phyloP scores from a whole-genome alignment of 1,140 invertebrate genomes.

The Bombus confusus region DNA sequence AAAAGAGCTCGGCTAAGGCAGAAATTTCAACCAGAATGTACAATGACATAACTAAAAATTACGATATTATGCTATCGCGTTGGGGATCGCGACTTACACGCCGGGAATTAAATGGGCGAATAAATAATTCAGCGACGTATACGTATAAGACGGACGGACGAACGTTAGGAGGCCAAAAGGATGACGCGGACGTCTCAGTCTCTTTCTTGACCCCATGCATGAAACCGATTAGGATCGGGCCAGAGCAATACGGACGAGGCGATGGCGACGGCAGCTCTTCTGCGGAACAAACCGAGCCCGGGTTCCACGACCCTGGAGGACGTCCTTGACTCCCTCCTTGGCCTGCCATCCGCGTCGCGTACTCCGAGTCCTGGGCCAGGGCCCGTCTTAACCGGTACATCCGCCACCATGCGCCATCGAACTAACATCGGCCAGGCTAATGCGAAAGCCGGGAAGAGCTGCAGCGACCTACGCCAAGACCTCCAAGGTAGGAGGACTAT shows the following conservation, averaged over 20 bases:
- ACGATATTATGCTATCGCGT: too few species aligned
- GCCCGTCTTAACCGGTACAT: constrained; percentile 83
- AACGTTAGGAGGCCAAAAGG: constrained; percentile 61
- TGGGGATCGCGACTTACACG: too few species aligned
- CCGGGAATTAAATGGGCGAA: not conserved
- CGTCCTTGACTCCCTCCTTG: constrained; percentile 94
- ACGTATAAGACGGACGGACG: not conserved
- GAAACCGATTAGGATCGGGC: constrained; percentile 76
- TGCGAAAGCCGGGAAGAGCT: constrained; percentile 85
- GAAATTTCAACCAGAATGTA: too few species aligned
- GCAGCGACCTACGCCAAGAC: constrained; percentile 85
- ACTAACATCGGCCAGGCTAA: constrained; percentile 76
- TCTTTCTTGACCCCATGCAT: constrained; percentile 63
- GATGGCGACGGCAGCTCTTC: constrained; percentile 77
- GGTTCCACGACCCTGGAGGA: constrained; percentile 95
- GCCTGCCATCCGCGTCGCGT: constrained; percentile 88
- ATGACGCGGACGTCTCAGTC: constrained; percentile 58
- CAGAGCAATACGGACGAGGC: constrained; percentile 79
- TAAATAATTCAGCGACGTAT: not conserved
- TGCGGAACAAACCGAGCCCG: constrained; percentile 85
- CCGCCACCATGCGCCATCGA: constrained; percentile 73
- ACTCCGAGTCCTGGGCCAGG: constrained; percentile 86
- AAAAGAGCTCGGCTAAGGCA: too few species aligned
- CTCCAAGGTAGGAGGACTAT: constrained; percentile 90
- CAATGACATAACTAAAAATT: too few species aligned